phyloP scores from a whole-genome alignment of 2,888 invertebrate species.

The Andrena chrysosceles region DNA sequence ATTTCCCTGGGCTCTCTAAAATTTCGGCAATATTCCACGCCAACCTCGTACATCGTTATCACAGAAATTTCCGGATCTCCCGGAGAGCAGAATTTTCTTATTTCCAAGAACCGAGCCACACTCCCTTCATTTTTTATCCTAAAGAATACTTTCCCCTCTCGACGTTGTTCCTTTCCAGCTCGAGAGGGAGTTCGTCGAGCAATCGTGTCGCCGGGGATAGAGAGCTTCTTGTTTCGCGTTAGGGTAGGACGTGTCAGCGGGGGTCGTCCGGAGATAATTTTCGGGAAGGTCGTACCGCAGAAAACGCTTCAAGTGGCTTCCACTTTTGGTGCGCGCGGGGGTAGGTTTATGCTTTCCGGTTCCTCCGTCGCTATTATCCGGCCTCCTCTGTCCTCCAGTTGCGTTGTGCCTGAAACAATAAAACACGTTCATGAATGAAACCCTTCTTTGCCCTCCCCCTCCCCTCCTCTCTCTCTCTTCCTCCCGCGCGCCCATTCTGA shows the following conservation, averaged over 20 bases:
- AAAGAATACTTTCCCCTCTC: background rate
- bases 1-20: background rate
- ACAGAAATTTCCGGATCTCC: background rate
- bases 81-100: background rate
- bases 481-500: conserved; percentile 57
- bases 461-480: conserved; percentile 53
- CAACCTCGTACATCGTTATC: background rate
- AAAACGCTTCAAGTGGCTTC: conserved; percentile 75
- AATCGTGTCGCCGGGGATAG: background rate
- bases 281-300: conserved; percentile 69
- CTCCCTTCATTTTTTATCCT: too few relatives aligned
- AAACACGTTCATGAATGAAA: conserved; percentile 83
- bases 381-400: conserved; percentile 75
- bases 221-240: conserved; percentile 46
- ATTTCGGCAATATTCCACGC: background rate
- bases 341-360: conserved; percentile 82
- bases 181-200: conserved; percentile 19
- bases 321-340: conserved; percentile 69
- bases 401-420: conserved; percentile 82
- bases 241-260: conserved; percentile 48
- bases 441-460: conserved; percentile 69
- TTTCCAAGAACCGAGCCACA: background rate
- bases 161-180: background rate
- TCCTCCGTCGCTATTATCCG: conserved; percentile 80
- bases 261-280: conserved; percentile 63